Evolutionary conservation across 2,888 invertebrate species (phyloP).

Genomic region (Therioaphis trifolii): DNA sequence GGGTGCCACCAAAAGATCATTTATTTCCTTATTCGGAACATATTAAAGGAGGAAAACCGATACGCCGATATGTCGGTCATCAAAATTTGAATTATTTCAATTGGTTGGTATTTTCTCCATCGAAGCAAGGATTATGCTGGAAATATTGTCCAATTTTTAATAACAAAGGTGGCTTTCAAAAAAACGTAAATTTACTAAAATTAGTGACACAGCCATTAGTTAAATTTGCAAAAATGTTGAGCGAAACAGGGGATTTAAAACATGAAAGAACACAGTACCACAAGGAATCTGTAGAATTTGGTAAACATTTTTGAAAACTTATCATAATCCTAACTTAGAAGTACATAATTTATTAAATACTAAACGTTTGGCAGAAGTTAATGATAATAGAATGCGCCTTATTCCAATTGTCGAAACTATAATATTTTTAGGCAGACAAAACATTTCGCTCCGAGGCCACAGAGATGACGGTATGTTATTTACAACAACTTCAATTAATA

Average conservation of each 20-base stretch:
- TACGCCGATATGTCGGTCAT: background rate
- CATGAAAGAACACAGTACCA: slow-evolving; percentile 60
- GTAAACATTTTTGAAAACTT: background rate
- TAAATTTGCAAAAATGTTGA: slow-evolving; percentile 63
- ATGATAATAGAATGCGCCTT: too few species aligned
- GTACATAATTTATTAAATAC: background rate
- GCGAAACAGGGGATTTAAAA: too few species aligned
- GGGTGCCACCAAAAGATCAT: slow-evolving; percentile 25
- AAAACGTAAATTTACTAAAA: slow-evolving; percentile 61
- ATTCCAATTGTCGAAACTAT: too few species aligned
- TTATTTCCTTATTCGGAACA: slow-evolving; percentile 28
- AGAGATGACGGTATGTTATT: too few species aligned
- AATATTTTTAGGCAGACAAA: too few species aligned
- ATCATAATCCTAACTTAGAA: too few species aligned
- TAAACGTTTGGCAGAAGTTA: too few species aligned
- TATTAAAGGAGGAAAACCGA: background rate
- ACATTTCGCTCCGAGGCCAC: too few species aligned
- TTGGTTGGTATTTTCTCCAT: background rate
- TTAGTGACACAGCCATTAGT: slow-evolving; percentile 64
- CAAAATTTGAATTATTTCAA: slow-evolving; percentile 2
- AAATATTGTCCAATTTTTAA: slow-evolving; percentile 61
- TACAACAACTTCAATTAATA: too few species aligned
- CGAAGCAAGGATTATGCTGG: background rate
- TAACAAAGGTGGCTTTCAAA: slow-evolving; percentile 37
- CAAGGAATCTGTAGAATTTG: slow-evolving; percentile 60